Conservation (phyloP, 2,797 vertebrate species). For the Neosalanx taihuensis region DNA sequence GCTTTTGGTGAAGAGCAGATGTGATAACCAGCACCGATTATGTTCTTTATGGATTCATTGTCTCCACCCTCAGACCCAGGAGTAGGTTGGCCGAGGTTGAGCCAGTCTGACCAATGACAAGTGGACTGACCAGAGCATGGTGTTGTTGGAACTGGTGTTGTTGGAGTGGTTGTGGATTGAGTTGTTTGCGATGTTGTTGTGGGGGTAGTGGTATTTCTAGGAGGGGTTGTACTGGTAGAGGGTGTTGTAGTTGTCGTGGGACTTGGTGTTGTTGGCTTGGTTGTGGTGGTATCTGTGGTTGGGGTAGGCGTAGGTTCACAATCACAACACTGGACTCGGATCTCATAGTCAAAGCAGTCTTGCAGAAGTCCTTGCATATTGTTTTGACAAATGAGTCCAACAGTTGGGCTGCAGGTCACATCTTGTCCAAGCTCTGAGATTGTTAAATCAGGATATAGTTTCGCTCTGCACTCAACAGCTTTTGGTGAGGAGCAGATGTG, state of each 20-base stretch:
- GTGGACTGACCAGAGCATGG: too few species aligned
- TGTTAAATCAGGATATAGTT: slow-evolving; percentile 9
- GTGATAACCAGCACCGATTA: too few species aligned
- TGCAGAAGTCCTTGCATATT: too few species aligned
- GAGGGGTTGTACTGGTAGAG: background rate
- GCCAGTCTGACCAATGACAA: too few species aligned
- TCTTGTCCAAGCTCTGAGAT: slow-evolving; percentile 16
- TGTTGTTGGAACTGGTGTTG: background rate
- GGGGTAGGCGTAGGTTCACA: background rate
- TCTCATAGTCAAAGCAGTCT: background rate
- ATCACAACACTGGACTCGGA: slow-evolving; percentile 40
- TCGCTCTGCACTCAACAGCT: slow-evolving; percentile 28
- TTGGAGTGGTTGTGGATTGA: slow-evolving; percentile 31
- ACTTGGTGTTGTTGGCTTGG: background rate
- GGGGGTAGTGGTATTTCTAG: background rate
- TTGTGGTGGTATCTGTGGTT: background rate
- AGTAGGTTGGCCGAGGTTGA: too few species aligned
- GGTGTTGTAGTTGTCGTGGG: background rate
- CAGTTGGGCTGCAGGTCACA: too few species aligned
- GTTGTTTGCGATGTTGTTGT: slow-evolving; percentile 6
- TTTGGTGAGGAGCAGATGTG: background rate
- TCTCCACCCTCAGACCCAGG: too few species aligned
- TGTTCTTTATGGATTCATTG: too few species aligned
- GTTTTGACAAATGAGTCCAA: too few species aligned
- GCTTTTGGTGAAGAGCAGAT: too few species aligned